Base-by-base conservation (phyloP, 2,797 vertebrate species). In the Takifugu ocellatus region DNA sequence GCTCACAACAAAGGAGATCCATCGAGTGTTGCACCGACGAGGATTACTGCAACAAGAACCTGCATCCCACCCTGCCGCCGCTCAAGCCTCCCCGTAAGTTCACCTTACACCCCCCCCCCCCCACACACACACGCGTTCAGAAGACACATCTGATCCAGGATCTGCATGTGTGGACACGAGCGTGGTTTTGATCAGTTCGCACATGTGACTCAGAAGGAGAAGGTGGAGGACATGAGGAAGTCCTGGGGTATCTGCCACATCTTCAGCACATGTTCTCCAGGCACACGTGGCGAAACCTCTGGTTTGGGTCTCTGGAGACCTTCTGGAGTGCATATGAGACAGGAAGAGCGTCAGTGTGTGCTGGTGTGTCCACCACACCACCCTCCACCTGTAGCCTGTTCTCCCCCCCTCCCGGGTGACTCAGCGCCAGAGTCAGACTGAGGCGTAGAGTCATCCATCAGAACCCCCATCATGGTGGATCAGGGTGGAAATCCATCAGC, bases 11-110 rank as follows among this genome's bases (percentile, higher is more conserved):
- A 27, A 92, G 94, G 79, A 91, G 93, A 70, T 92, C 93, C 2
- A 90, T 99, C 8, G 94, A 96, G 85, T 99, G 97, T 77, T 99
- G 97, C 56, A 94, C 94, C 12, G 94, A 96, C 59, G 88, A 94
- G 75, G 93, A 99, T 80, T 97, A 93, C 82, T 99, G 97, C 74
- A 99, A 99, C 76, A 90, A 86, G 81, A 90, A 96, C 72, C 91
- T 98, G 8, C 92, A 94, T 63, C 96, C 96, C 1, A 98, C 94
- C 0, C 82, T 99, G 70, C 95, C 96, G 2, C 95, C 96, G 0
- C 80, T 94, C 74, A 93, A 92, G 72, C 93, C 91, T 14, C 88
- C 91, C 74, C 90, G 94, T 96, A 88, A 90, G 90, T 83, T 3
- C 29, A 47, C 56, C 31, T 47, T 45, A 57, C 21, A 24, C 1